These are phyloP conservation scores for Dallia pectoralis DNA, from an alignment of 2,797 vertebrate species.

Conservation along the genomic window DNA sequence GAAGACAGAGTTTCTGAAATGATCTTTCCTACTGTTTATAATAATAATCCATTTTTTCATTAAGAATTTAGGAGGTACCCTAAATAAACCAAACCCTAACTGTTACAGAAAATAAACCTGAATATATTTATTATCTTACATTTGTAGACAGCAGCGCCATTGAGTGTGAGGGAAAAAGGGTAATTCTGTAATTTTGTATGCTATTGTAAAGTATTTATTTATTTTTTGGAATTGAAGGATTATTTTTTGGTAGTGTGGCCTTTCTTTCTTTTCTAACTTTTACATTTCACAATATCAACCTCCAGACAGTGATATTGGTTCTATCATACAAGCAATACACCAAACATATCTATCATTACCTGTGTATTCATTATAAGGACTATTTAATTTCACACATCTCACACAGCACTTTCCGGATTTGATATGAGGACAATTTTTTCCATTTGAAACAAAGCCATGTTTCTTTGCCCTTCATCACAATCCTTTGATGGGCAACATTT, in stretches of 20 bases:
- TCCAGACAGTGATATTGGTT: slow-evolving; percentile 55
- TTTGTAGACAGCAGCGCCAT: slow-evolving; percentile 78
- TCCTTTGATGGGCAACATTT: slow-evolving; percentile 47
- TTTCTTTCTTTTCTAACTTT: slow-evolving; percentile 59
- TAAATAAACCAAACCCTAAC: slow-evolving; percentile 72
- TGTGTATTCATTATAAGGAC: slow-evolving; percentile 60
- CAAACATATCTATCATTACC: slow-evolving; percentile 46
- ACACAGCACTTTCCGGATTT: slow-evolving; percentile 60
- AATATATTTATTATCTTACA: slow-evolving; percentile 82
- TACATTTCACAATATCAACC: slow-evolving; percentile 53
- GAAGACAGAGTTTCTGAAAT: slow-evolving; percentile 85
- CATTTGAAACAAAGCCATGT: slow-evolving; percentile 36
- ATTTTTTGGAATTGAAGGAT: slow-evolving; percentile 76
- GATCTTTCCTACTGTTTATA: slow-evolving; percentile 97
- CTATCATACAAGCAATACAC: slow-evolving; percentile 74
- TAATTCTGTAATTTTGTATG: slow-evolving; percentile 75
- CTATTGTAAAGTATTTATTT: slow-evolving; percentile 75
- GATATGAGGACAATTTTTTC: slow-evolving; percentile 23
- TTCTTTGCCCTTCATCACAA: slow-evolving; percentile 50
- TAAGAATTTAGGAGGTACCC: slow-evolving; percentile 75
- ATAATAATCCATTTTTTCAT: slow-evolving; percentile 86
- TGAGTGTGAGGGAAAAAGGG: slow-evolving; percentile 65
- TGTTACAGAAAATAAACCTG: slow-evolving; percentile 67
- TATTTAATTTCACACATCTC: slow-evolving; percentile 52
- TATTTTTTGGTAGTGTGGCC: slow-evolving; percentile 73